Percentiles rank a stretch among this genome's conserved stretches.
phyloP scores from a whole-genome alignment of 1,140 invertebrate species.

The Lasaia peninsularis region DNA sequence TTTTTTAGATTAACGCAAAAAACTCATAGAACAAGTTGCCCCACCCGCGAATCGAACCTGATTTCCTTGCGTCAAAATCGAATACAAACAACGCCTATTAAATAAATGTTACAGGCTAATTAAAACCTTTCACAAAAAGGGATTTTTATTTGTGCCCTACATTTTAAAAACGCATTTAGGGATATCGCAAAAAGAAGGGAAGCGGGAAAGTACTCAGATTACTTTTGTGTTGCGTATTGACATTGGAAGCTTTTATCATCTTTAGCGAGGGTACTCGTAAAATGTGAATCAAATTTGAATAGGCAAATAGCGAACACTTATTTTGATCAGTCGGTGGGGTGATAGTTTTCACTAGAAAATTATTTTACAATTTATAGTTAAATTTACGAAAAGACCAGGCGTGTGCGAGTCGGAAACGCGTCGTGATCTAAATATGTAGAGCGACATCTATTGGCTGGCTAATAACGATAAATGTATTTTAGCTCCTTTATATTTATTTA shows the following conservation, averaged over 20 bases:
- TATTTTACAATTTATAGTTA: neutral
- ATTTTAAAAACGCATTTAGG: slow-evolving; percentile 16
- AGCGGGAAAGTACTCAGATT: slow-evolving; percentile 60
- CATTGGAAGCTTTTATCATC: slow-evolving; percentile 72
- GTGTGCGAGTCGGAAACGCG: too few species aligned
- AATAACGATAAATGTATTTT: too few species aligned
- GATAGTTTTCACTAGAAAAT: neutral
- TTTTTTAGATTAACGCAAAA: too few species aligned
- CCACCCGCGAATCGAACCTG: too few species aligned
- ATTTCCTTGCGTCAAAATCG: too few species aligned
- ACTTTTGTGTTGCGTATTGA: slow-evolving; percentile 68
- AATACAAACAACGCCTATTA: too few species aligned
- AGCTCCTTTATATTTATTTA: too few species aligned
- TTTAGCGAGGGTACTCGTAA: slow-evolving; percentile 63
- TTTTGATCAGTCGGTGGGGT: neutral
- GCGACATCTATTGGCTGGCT: too few species aligned
- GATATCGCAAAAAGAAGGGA: slow-evolving; percentile 24
- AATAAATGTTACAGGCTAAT: neutral
- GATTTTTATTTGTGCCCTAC: slow-evolving; percentile 6
- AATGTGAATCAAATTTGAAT: slow-evolving; percentile 73
- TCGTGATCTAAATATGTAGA: too few species aligned
- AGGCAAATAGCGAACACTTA: slow-evolving; percentile 55
- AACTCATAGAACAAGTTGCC: too few species aligned
- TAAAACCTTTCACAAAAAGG: slow-evolving; percentile 1
- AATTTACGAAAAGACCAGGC: too few species aligned